Evolutionary conservation across 2,797 vertebrate genomes (phyloP), one percentile per base, ranked within the genome.

Genomic region (Acanthurus leucopareius): DNA sequence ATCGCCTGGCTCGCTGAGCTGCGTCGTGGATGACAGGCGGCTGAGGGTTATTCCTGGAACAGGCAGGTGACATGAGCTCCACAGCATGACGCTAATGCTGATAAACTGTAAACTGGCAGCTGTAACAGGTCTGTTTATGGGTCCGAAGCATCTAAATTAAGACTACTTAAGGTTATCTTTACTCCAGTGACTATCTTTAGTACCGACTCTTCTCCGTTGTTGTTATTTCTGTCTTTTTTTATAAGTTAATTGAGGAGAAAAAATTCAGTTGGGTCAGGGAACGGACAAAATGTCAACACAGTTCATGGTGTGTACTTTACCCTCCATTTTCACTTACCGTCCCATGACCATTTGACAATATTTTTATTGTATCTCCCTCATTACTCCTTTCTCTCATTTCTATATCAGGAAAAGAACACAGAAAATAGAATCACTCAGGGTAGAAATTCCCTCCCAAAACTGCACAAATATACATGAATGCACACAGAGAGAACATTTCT

Each of bases 21-120:
- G 15, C 14, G 45, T 58, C 73, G 56, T 60, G 71, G 53, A 72
- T 28, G 15, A 66, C 57, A 44, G 58, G 63, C 57, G 59, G 69
- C 42, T 6, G 2, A 53, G 14, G 63, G 52, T 38, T 89, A 82
- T 90, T 91, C 62, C 74, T 79, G 58, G 77, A 77, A 45, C 48
- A 63, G 76, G 53, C 62, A 20, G 70, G 65, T 75, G 80, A 75
- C 16, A 3, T 52, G 64, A 74, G 25, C 22, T 10, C 25, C 17
- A 47, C 8, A 0, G 59, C 11, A n/a, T 44, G 66, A 65, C 16
- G 17, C 35, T 88, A 87, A 89, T 61, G 44, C 83, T 75, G 38
- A 62, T 40, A 56, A 32, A 32, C 28, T 75, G 54, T 80, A 79
- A 85, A 80, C 68, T 66, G 58, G 35, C 19, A 67, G 19, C 25